Evolutionary conservation across 2,797 vertebrate genomes (phyloP).

Genomic region (Periparus ater): DNA sequence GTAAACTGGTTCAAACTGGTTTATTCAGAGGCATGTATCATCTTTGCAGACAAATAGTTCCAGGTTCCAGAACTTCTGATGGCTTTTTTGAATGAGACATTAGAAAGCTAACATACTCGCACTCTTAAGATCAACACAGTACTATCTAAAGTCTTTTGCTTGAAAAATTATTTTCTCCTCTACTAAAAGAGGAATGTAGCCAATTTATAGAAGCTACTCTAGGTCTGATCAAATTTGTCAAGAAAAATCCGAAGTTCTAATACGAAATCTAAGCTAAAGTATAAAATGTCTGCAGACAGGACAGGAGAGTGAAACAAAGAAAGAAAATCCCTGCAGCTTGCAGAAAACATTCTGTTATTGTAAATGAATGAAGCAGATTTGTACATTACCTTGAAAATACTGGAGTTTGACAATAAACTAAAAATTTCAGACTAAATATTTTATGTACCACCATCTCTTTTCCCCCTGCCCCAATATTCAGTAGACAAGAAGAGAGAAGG

Average conservation of each 20-base stretch:
- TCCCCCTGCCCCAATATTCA: accelerated
- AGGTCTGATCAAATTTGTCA: not conserved
- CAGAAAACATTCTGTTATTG: not conserved
- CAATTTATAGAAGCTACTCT: not conserved
- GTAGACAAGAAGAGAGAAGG: not conserved
- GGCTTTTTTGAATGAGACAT: not conserved
- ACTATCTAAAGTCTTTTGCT: not conserved
- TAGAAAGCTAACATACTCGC: not conserved
- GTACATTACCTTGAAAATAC: not conserved
- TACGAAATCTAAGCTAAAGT: not conserved
- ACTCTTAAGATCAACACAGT: not conserved
- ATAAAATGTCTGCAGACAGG: not conserved
- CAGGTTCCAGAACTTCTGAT: not conserved
- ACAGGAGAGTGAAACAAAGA: not conserved
- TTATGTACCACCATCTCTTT: not conserved
- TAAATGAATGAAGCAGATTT: not conserved
- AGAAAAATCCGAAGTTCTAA: not conserved
- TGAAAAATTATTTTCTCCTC: not conserved
- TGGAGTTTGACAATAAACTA: not conserved
- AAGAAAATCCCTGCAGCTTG: not conserved
- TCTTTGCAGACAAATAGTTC: not conserved
- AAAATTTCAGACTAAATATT: not conserved
- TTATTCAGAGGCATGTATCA: not conserved
- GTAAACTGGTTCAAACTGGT: not conserved
- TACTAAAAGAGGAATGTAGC: not conserved